These are phyloP conservation scores for Probaryconus sp. DNA, from an alignment of 1,140 invertebrate genomes.

Conservation along the genomic window DNA sequence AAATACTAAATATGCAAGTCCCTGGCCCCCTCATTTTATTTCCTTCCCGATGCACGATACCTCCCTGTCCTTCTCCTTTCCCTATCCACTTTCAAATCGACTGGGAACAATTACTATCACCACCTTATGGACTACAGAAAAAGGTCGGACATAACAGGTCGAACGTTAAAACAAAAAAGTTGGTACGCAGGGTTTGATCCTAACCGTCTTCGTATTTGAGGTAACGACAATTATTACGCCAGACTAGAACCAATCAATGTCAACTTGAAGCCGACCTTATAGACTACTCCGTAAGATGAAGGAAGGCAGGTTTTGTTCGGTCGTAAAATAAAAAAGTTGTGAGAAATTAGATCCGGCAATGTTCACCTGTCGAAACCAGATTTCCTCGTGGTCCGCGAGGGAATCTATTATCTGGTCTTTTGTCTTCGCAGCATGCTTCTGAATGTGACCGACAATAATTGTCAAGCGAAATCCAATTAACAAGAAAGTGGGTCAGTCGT, in stretches of 20 bases:
- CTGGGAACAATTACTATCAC: conserved; percentile 41
- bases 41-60: conserved; percentile 44
- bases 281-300: too few species aligned
- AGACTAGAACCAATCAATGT: too few species aligned
- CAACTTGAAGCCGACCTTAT: too few species aligned
- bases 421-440: conserved; percentile 33
- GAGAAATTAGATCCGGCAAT: conserved; percentile 54
- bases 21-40: conserved; percentile 18
- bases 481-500: conserved; percentile 44
- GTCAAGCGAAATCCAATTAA: conserved; percentile 51
- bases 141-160: too few species aligned
- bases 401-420: conserved; percentile 59
- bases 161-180: too few species aligned
- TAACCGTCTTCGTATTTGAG: background rate
- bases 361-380: conserved; percentile 66
- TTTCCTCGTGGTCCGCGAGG: conserved; percentile 34
- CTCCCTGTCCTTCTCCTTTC: too few species aligned
- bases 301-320: conserved; percentile 1
- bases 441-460: conserved; percentile 50
- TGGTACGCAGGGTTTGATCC: background rate
- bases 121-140: too few species aligned
- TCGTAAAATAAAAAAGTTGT: too few species aligned
- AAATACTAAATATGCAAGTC: conserved; percentile 37
- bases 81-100: conserved; percentile 18
- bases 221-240: conserved; percentile 32